Base-by-base conservation (phyloP, 2,113 vertebrate species). In the Myrmophylax atrothorax region DNA sequence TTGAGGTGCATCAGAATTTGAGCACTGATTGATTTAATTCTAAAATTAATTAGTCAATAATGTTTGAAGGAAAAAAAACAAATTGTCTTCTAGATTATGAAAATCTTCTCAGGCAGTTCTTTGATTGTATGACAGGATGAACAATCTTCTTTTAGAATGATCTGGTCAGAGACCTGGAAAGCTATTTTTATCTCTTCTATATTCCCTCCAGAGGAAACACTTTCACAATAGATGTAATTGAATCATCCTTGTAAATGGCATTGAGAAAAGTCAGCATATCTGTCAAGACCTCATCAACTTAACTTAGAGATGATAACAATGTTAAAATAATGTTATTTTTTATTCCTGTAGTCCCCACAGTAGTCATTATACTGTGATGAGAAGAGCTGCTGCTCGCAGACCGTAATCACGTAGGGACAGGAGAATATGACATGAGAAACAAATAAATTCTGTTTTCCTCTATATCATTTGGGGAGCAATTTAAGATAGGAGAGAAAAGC, bases 41-140 rank as follows among this genome's bases (percentile, higher is more conserved):
- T 25, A 93, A 87, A 96, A 92, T 50, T 93, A 97, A 95, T 88
- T 94, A 81, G 18, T 55, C 33, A 94, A 73, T 49, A 80, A 33
- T 84, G 20, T 84, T 67, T 85, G 31, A 76, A 93, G 81, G 9
- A 56, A 50, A 90, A 89, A 73, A 59, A 58, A 18, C 20, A 49
- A 8, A 58, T n/a, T 37, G 76, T 40, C 35, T 73, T 76, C 26
- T 87, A 73, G 31, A 9, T 33, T 16, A 67, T 28, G 12, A 95
- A 91, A 84, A 76, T 37, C 22, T 73, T 60, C 44, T 56, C 23
- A 92, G 18, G 18, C 12, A 64, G 28, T 58, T 89, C 5, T 85
- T 93, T 59, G 29, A 78, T 46, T 92, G 31, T 68, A 55, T n/a
- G 33, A 33, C 68, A 52, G 35, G 31, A 79, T 40, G 31, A 94